A percentile compares a stretch with the other conserved stretches of the same genome.
Evolutionary conservation across 2,113 vertebrate genomes (phyloP).

Genomic region (Pan paniscus): DNA sequence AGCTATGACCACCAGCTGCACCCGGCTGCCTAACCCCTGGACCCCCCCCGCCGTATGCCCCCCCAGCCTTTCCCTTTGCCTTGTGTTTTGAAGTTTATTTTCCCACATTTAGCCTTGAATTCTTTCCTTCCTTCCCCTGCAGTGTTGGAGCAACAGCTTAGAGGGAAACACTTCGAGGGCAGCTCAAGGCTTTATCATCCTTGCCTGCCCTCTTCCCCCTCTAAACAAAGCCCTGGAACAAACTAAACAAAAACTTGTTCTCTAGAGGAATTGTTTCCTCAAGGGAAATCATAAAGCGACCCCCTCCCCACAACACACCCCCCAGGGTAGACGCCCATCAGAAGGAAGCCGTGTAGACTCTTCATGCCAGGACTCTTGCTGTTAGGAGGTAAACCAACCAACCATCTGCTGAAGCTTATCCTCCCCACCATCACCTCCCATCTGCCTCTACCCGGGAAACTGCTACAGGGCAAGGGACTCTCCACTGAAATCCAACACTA

Average conservation of each 20-base stretch:
- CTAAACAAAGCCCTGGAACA: slow-evolving; percentile 66
- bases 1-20: slow-evolving; percentile 61
- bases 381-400: background rate
- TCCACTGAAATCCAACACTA: background rate
- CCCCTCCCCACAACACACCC: background rate
- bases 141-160: slow-evolving; percentile 23
- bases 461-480: background rate
- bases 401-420: background rate
- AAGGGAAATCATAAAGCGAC: slow-evolving; percentile 66
- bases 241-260: slow-evolving; percentile 63
- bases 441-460: background rate
- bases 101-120: slow-evolving; percentile 79
- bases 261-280: slow-evolving; percentile 73
- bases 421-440: background rate
- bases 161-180: slow-evolving; percentile 70
- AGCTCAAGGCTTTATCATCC: slow-evolving; percentile 52
- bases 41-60: background rate
- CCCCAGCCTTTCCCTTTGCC: background rate
- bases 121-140: slow-evolving; percentile 78
- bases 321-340: background rate
- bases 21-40: background rate
- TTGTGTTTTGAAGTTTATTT: slow-evolving; percentile 78
- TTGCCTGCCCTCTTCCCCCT: background rate
- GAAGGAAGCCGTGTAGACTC: background rate
- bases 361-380: background rate